Evolutionary conservation across 2,113 vertebrate genomes (phyloP).

Genomic region (Aptenodytes patagonicus): DNA sequence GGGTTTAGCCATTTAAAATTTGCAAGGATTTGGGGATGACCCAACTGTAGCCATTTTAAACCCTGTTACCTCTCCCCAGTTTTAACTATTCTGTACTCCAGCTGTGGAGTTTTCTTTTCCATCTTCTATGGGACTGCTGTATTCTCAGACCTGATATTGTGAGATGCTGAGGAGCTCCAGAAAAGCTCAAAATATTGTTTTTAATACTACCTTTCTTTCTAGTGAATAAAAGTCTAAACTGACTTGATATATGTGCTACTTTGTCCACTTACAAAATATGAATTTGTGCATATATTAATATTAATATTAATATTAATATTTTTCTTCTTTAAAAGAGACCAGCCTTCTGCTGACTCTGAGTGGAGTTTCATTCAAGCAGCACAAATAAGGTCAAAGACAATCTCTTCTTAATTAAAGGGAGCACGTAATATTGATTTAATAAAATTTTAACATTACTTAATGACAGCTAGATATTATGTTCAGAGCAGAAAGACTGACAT

Average conservation of each 20-base stretch:
- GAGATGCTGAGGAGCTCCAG: not conserved
- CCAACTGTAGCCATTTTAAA: not conserved
- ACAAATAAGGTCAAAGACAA: conserved; percentile 61
- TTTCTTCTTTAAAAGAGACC: not conserved
- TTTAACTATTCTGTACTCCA: not conserved
- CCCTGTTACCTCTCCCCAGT: not conserved
- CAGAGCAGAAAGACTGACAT: conserved; percentile 67
- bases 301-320: not conserved
- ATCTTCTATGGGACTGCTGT: not conserved
- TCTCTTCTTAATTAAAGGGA: conserved; percentile 71
- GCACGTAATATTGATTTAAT: conserved; percentile 69
- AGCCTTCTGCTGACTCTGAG: conserved; percentile 7
- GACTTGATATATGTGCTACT: not conserved
- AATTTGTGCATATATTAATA: not conserved
- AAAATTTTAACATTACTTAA: conserved; percentile 71
- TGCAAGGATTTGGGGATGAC: not conserved
- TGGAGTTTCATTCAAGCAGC: conserved; percentile 34
- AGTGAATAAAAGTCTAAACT: not conserved
- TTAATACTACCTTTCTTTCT: not conserved
- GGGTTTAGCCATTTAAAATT: not conserved
- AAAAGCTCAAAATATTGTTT: not conserved
- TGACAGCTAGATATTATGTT: conserved; percentile 63
- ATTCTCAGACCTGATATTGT: not conserved
- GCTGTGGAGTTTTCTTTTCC: not conserved
- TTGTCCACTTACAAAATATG: not conserved